Base-by-base conservation (phyloP, 2,113 vertebrate species). In the Cyprinodon brontotheroides region DNA sequence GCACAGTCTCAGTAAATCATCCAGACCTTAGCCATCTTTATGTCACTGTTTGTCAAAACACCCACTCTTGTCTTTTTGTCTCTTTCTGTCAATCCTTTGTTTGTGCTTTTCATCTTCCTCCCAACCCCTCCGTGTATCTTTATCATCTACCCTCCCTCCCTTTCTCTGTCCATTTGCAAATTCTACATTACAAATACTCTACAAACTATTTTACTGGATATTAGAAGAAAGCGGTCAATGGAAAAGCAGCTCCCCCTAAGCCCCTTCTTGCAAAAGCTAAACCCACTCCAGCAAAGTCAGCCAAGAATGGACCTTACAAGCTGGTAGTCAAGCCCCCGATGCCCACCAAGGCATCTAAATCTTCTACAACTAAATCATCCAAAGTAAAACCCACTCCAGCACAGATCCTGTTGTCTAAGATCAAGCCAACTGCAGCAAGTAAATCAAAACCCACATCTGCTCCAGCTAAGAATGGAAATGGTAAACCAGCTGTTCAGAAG, bases 31-130 rank as follows among this genome's bases (percentile, higher is more conserved):
- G 90, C 85, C 86, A 91, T 94, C 92, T 92, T 88, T 87, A 93
- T 93, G 87, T 94, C 90, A 94, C 77, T 93, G 89, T 94, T 89
- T 93, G 89, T 92, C 90, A 93, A 93, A 92, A 94, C 92, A 93
- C 87, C 90, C 92, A 91, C 88, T 85, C 82, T 91, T 95, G 88
- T 93, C 92, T 92, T 88, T 93, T 87, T 93, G 79, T 94, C 90
- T 89, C 89, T 77, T 88, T 88, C 84, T 90, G 88, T 94, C 89
- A 92, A 88, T 92, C 92, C 93, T 89, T 92, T 93, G 92, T 92
- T 89, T 91, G 86, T 92, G 78, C 82, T 89, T 81, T 86, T 89
- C 87, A 89, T 2, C 91, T 89, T 88, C 88, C 91, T 78, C 92
- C 92, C 91, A 88, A 81, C 86, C 91, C 87, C 72, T 84, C 75